phyloP scores from a whole-genome alignment of 2,113 vertebrate species.

The Anhinga anhinga region DNA sequence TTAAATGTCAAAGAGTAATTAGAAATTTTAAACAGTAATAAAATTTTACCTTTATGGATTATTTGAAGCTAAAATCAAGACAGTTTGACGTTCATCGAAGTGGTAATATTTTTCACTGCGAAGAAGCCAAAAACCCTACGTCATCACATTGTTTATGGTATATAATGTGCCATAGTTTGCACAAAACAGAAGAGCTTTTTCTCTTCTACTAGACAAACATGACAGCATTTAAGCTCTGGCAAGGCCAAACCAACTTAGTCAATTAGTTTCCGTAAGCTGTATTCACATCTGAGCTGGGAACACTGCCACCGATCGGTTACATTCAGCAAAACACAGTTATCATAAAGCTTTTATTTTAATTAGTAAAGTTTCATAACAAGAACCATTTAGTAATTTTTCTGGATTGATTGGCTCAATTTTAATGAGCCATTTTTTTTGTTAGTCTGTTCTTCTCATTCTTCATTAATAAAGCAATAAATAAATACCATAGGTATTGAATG shows the following conservation, averaged over 20 bases:
- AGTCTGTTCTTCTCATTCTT: not conserved
- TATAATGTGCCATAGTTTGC: not conserved
- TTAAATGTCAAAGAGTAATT: not conserved
- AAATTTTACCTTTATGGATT: not conserved
- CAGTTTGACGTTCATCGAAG: not conserved
- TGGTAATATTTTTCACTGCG: fast-evolving
- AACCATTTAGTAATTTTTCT: not conserved
- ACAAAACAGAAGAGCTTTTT: not conserved
- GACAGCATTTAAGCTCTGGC: not conserved
- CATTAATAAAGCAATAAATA: not conserved
- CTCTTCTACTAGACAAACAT: not conserved
- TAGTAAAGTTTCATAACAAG: not conserved
- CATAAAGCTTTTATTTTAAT: slow-evolving; percentile 15
- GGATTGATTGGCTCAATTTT: not conserved
- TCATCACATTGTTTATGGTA: not conserved
- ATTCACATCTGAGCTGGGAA: not conserved
- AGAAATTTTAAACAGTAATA: not conserved
- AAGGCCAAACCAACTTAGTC: not conserved
- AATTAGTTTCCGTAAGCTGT: not conserved
- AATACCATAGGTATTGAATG: not conserved
- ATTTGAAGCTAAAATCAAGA: not conserved
- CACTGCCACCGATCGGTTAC: not conserved
- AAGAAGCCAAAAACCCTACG: fast-evolving
- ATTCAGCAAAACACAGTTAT: not conserved
- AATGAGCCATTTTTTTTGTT: not conserved